Percentiles rank a stretch among this genome's conserved stretches.
These are phyloP conservation scores for Gisinianus flammeolus DNA, from an alignment of 2,888 invertebrate species.

Conservation along the genomic window DNA sequence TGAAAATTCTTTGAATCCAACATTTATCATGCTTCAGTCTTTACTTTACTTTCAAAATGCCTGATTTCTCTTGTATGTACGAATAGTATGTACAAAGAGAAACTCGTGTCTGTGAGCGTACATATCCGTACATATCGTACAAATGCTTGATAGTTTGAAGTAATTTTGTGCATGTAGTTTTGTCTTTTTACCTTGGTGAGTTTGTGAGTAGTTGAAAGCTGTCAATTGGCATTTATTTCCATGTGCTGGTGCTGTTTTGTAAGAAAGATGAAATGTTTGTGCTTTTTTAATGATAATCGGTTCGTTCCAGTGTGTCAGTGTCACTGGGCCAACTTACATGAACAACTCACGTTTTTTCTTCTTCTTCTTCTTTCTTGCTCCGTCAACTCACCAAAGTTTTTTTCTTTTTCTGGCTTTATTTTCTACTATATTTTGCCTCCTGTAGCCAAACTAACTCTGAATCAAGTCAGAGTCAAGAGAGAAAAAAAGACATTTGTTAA, in stretches of 20 bases:
- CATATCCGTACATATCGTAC: not conserved
- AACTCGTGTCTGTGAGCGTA: not conserved
- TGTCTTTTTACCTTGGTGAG: too few relatives aligned
- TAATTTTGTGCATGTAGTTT: too few relatives aligned
- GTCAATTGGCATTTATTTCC: conserved; percentile 13
- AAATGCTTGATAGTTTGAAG: too few relatives aligned
- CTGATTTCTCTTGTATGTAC: not conserved
- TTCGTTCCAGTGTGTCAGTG: conserved; percentile 52
- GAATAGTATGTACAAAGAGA: not conserved
- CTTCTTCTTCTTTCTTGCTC: not conserved
- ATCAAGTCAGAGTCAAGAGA: too few relatives aligned
- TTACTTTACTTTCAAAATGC: too few relatives aligned
- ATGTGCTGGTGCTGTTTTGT: not conserved
- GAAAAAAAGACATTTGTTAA: too few relatives aligned
- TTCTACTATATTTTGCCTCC: too few relatives aligned
- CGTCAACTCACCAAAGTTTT: not conserved
- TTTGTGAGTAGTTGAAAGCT: not conserved
- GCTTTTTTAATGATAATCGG: conserved; percentile 46
- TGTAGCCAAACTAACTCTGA: too few relatives aligned
- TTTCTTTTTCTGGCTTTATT: too few relatives aligned
- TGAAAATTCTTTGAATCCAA: too few relatives aligned
- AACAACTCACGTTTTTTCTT: not conserved
- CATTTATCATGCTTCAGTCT: too few relatives aligned
- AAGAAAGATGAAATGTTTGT: conserved; percentile 35
- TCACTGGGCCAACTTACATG: conserved; percentile 40